phyloP scores from a whole-genome alignment of 2,888 invertebrate genomes.

The Arge pagana region DNA sequence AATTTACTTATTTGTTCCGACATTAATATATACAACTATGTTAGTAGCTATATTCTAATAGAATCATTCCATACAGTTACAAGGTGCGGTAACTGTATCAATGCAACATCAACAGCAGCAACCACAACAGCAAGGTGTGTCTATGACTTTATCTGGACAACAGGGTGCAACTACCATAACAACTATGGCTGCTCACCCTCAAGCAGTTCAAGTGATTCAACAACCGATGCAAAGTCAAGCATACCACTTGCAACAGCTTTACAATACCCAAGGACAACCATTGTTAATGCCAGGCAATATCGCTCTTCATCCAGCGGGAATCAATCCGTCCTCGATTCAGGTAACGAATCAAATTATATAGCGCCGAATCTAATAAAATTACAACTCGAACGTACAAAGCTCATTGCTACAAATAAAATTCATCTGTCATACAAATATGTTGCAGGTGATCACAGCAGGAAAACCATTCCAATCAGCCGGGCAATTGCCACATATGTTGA shows the following conservation, averaged over 20 bases:
- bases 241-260: constrained; percentile 76
- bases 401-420: neutral
- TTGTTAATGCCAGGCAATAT: constrained; percentile 82
- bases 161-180: constrained; percentile 68
- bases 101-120: constrained; percentile 60
- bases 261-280: constrained; percentile 76
- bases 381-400: too few species aligned
- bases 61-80: too few species aligned
- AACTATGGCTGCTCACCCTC: constrained; percentile 78
- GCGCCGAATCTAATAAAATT: neutral
- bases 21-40: too few species aligned
- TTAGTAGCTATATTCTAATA: too few species aligned
- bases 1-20: too few species aligned
- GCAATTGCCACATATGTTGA: constrained; percentile 80
- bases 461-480: constrained; percentile 82
- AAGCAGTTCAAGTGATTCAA: constrained; percentile 80
- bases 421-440: constrained; percentile 10
- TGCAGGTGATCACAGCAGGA: constrained; percentile 78
- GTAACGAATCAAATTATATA: constrained; percentile 33
- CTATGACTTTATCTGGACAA: constrained; percentile 54
- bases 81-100: constrained; percentile 61
- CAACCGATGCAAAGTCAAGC: constrained; percentile 77
- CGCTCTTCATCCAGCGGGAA: constrained; percentile 73
- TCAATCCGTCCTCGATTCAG: constrained; percentile 80
- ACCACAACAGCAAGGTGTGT: constrained; percentile 59